Evolutionary conservation across 2,113 vertebrate genomes (phyloP), one percentile per base, ranked within the genome.

Genomic region (Catagonus wagneri): DNA sequence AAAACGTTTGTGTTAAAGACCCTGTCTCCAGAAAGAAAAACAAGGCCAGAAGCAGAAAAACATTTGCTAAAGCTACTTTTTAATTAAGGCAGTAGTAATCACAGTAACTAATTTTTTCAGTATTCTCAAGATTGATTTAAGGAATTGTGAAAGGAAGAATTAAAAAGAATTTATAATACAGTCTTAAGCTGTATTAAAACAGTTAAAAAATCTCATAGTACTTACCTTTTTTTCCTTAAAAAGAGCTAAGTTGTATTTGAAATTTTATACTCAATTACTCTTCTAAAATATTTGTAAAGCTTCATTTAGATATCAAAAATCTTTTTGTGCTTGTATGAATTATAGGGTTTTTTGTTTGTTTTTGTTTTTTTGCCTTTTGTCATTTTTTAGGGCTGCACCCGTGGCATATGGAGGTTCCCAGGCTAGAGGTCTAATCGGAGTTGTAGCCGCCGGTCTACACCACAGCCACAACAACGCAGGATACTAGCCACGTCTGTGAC

Each of bases 51-150:
- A 61, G 27, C 27, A 93, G 72, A 66, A 91, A 83, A 80, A 72
- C 60, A 72, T 80, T 68, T 93, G 65, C 74, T 89, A 78, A 78
- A 74, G 69, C 29, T 90, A 2, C 60, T 74, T 89, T 92, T 92
- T 72, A 88, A 79, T 84, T 85, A 94, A 92, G 61, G 6, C 8
- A 76, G 25, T 11, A 84, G 22, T 91, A 83, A 79, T 34, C 36
- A 66, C n/a, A 50, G 68, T 94, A 75, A 89, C 17, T n/a, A 54
- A 91, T 11, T 65, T 94, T 94, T 14, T 34, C 69, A 52, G 22
- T 81, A 14, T 84, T 72, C 54, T 89, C 25, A 72, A 81, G 14
- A 72, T 79, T 75, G 9, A 11, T 23, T 80, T 93, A 86, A 72
- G 39, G 85, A 83, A 63, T 32, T 84, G 7, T 65, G 23, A 66